A percentile compares a stretch with the other conserved stretches of the same genome.
phyloP scores from a whole-genome alignment of 1,140 invertebrate species.

The Drosophila tsacasi region DNA sequence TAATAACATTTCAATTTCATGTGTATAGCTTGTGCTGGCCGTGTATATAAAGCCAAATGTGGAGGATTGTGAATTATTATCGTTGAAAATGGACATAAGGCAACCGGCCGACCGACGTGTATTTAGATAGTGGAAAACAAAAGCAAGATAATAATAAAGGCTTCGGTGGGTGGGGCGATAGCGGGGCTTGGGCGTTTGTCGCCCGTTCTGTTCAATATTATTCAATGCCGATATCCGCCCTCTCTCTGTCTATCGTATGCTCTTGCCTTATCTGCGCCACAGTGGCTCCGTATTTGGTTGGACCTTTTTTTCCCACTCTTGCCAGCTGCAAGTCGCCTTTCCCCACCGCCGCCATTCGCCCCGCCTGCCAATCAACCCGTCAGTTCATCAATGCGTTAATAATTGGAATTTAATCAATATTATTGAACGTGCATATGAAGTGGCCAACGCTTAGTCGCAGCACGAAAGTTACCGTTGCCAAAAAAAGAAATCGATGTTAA shows the following conservation, averaged over 20 bases:
- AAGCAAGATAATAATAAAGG: constrained; percentile 56
- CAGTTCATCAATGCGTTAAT: constrained; percentile 72
- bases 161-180: constrained; percentile 10
- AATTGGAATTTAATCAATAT: constrained; percentile 79
- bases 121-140: constrained; percentile 76
- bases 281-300: constrained; percentile 62
- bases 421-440: constrained; percentile 44
- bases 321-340: constrained; percentile 36
- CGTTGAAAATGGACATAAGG: constrained; percentile 60
- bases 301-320: constrained; percentile 19
- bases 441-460: constrained; percentile 11
- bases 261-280: constrained; percentile 63
- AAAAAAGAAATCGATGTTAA: constrained; percentile 25
- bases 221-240: constrained; percentile 63
- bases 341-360: background rate
- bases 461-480: constrained; percentile 3
- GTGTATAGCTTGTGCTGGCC: constrained; percentile 25
- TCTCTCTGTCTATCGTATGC: constrained; percentile 12
- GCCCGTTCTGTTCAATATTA: constrained; percentile 72
- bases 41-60: constrained; percentile 39
- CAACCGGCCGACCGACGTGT: constrained; percentile 64
- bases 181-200: constrained; percentile 34
- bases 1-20: constrained; percentile 63
- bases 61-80: constrained; percentile 51
- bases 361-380: constrained; percentile 18